A percentile compares a stretch with the other conserved stretches of the same genome.
These are phyloP conservation scores for Nycticryphes semicollaris DNA, from an alignment of 2,113 vertebrate genomes.

Conservation along the genomic window DNA sequence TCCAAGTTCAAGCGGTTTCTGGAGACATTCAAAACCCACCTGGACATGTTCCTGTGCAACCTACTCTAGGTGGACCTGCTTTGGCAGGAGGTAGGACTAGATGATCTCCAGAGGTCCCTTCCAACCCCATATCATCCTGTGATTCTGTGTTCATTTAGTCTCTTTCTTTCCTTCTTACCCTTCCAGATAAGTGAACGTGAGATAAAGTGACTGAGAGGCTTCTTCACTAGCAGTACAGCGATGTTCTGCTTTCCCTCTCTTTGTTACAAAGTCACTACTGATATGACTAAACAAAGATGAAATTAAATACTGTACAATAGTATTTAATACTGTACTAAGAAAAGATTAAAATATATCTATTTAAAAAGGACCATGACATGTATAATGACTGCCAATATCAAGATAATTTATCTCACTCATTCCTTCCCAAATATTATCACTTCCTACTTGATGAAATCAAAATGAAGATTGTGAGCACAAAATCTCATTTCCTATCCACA, in stretches of 20 bases:
- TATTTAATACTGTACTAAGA: too few relatives aligned
- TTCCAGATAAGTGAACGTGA: not conserved
- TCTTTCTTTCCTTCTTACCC: not conserved
- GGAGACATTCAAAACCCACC: too few relatives aligned
- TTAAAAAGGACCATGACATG: not conserved
- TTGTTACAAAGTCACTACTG: not conserved
- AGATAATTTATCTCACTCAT: not conserved
- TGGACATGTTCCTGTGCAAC: too few relatives aligned
- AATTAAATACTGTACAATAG: not conserved
- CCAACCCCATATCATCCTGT: too few relatives aligned
- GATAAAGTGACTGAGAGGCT: not conserved
- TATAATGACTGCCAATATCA: not conserved
- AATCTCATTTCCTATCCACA: not conserved
- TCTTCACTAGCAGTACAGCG: not conserved
- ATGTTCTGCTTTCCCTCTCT: not conserved
- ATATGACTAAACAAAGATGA: not conserved
- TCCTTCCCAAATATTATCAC: not conserved
- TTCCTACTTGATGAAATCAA: not conserved
- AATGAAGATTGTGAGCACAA: not conserved
- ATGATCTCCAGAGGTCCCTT: too few relatives aligned
- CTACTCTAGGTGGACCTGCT: too few relatives aligned
- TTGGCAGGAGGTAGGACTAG: too few relatives aligned
- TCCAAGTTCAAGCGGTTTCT: not conserved
- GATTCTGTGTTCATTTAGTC: not conserved
- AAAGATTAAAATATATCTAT: not conserved